phyloP scores from a whole-genome alignment of 2,113 vertebrate genomes.

The Calyptommatus sinebrachiatus region DNA sequence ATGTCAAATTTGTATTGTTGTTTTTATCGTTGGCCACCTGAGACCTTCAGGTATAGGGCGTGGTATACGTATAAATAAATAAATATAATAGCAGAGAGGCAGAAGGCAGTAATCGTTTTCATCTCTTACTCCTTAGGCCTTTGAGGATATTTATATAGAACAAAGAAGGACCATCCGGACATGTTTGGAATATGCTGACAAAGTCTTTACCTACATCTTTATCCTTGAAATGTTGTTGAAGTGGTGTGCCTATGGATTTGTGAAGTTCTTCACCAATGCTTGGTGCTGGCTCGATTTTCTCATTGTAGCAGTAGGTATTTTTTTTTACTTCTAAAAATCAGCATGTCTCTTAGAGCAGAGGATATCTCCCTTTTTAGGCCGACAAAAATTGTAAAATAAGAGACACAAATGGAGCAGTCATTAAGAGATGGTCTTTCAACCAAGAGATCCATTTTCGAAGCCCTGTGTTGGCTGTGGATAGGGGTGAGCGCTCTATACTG shows the following conservation, averaged over 20 bases:
- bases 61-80: no score
- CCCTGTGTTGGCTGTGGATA: no score
- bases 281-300: slow-evolving; percentile 99
- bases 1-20: no score
- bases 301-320: slow-evolving; percentile 96
- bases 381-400: not conserved
- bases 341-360: not conserved
- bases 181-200: slow-evolving; percentile 92
- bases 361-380: fast-evolving
- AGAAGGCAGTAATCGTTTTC: fast-evolving
- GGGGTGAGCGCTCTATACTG: no score
- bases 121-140: slow-evolving; percentile 77
- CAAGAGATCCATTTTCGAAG: no score
- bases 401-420: no score
- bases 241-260: slow-evolving; percentile 96
- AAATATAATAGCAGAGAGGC: not conserved
- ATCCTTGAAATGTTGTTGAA: slow-evolving; percentile 99
- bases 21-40: no score
- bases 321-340: slow-evolving; percentile 38
- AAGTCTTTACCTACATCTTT: slow-evolving; percentile 98
- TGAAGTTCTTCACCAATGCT: slow-evolving; percentile 98
- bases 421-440: no score
- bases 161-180: slow-evolving; percentile 93
- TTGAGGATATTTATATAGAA: slow-evolving; percentile 98
- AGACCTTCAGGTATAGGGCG: no score